Conservation (phyloP, 1,140 invertebrate species). For the Drosophila baimaii region DNA sequence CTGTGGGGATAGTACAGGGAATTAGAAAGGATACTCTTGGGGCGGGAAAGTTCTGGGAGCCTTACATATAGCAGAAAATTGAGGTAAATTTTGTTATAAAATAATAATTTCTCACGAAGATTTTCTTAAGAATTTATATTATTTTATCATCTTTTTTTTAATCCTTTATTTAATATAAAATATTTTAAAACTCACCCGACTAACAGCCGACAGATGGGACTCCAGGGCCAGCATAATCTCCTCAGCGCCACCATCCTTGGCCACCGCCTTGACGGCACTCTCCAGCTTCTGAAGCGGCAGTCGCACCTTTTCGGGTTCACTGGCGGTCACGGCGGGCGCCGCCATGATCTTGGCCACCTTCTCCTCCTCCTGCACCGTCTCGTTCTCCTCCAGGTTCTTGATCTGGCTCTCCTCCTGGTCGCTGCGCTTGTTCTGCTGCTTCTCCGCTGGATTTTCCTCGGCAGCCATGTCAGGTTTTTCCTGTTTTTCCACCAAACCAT, state of each 20-base stretch:
- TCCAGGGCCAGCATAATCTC: slow-evolving; percentile 87
- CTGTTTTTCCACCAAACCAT: slow-evolving; percentile 65
- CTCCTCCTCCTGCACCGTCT: slow-evolving; percentile 83
- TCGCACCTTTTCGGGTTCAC: slow-evolving; percentile 83
- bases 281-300: slow-evolving; percentile 84
- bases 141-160: no score
- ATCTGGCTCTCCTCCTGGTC: slow-evolving; percentile 55
- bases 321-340: slow-evolving; percentile 52
- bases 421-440: slow-evolving; percentile 74
- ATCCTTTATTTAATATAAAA: no score
- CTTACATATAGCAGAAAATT: no score
- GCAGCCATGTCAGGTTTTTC: slow-evolving; percentile 69
- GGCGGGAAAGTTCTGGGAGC: no score
- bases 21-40: neutral
- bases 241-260: slow-evolving; percentile 85
- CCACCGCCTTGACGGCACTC: slow-evolving; percentile 85
- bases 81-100: no score
- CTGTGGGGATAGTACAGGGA: slow-evolving; percentile 10
- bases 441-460: slow-evolving; percentile 64
- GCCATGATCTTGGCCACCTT: slow-evolving; percentile 65
- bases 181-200: slow-evolving; percentile 68
- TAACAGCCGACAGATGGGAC: slow-evolving; percentile 84
- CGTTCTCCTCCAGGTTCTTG: slow-evolving; percentile 82
- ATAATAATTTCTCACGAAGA: no score
- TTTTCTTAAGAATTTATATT: no score